Evolutionary conservation across 2,797 vertebrate species (phyloP), one percentile per base, ranked within the genome.

Genomic region (Sebastes umbrosus): DNA sequence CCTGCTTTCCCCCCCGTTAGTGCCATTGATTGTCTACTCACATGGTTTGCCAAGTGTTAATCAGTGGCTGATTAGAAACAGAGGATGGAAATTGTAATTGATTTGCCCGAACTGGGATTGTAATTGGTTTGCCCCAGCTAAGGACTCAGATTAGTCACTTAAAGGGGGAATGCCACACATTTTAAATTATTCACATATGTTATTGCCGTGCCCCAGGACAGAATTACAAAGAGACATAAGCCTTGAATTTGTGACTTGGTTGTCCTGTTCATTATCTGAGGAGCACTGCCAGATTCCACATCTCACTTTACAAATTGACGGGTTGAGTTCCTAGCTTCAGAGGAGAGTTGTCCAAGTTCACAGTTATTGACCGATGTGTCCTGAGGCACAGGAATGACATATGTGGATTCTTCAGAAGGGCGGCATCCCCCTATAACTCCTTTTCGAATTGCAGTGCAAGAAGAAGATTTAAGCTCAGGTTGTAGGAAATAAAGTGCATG

Each of bases 1-100:
- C 5, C 68, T 36, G 69, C 77, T 60, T 81, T 79, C 73, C 68
- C 13, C 20, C 20, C 46, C 3, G 46, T 59, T 67, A 72, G 39
- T 39, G 24, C 4, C 85, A 90, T 90, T 85, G 89, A 93, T 92
- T 82, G 78, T 84, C 88, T 80, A 9, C 71, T 86, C 55, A 73
- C 87, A 32, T 77, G 83, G 70, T 87, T 87, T 80, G 70, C 86
- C 86, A 67, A 88, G 85, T 85, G 88, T 90, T 90, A 89, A 91
- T 91, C 83, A 93, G 80, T 55, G 85, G 67, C 88, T 90, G 87
- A 94, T 94, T 90, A 92, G 80, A 90, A 75, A 75, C 66, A 66
- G 79, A 69, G 63, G 69, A 81, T 62, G 74, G 74, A 82, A 79
- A 85, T 77, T 81, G 71, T 89, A 88, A 93, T 90, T 90, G 81